phyloP scores from a whole-genome alignment of 2,888 invertebrate species.

The Ommatoiulus sabulosus region DNA sequence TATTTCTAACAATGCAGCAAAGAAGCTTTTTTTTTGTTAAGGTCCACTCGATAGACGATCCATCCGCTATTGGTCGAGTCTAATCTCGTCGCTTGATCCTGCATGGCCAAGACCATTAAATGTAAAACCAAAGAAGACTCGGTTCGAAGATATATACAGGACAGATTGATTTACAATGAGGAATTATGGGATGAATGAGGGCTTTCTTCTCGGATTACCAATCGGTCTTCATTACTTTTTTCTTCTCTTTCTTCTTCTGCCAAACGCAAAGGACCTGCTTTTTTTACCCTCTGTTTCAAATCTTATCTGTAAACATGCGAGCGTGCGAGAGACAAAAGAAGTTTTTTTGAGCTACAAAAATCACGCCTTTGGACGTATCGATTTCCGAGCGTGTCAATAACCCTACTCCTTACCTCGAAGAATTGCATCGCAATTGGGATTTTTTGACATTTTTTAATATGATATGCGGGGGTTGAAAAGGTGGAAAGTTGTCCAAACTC shows the following conservation, averaged over 20 bases:
- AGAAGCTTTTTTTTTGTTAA: not conserved
- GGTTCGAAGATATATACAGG: not conserved
- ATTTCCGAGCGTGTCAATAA: not conserved
- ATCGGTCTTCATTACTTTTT: slow-evolving; percentile 34
- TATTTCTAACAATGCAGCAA: not conserved
- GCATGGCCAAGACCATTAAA: slow-evolving; percentile 7
- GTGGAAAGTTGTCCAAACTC: too few relatives aligned
- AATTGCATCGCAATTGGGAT: not conserved
- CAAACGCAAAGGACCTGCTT: not conserved
- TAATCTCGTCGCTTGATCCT: not conserved
- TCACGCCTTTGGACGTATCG: not conserved
- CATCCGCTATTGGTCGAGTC: not conserved
- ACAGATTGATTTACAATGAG: slow-evolving; percentile 34
- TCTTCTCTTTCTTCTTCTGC: not conserved
- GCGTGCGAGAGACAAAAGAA: not conserved
- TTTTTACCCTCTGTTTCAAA: not conserved
- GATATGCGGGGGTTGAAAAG: too few relatives aligned
- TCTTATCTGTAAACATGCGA: slow-evolving; percentile 14
- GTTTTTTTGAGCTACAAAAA: not conserved
- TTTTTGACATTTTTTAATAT: not conserved
- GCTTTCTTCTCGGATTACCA: slow-evolving; percentile 28
- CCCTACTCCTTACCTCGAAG: not conserved
- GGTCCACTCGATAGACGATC: not conserved
- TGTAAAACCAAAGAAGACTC: not conserved
- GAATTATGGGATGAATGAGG: slow-evolving; percentile 34